Base-by-base conservation (phyloP, 1,140 invertebrate species). In the Philotrypesis tridentata region DNA sequence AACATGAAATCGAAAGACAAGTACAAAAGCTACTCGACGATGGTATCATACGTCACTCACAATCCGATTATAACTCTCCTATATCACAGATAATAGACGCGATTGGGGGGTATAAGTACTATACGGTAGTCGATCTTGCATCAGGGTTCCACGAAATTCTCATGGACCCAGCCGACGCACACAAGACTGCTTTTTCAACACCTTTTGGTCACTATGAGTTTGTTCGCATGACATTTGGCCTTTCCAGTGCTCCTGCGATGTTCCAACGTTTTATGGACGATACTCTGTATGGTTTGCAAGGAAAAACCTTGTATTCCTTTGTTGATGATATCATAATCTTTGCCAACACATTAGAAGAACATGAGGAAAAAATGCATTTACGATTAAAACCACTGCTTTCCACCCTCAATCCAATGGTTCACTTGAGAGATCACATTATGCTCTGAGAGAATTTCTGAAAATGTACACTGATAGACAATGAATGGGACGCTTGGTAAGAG, bases 361-460 rank as follows among this genome's bases (percentile, higher is more conserved):
- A 37, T 37, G 33, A 37, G 33, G 33, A 37, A 9, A 37, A 37
- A 37, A 37, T 37, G 33, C 3, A 3, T 60, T 11, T n/a, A 4
- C 4, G 37, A 81, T 81, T 1, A 78, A 65, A 2, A 79, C 81
- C 0, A 84, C 78, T 0, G 77, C 83, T 0, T 84, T 82, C 33
- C 48, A 73, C 17, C 74, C 84, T 6, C 73, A 91, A 82, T 82
- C 85, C n/a, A n/a, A n/a, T n/a, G n/a, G n/a, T n/a, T n/a, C n/a
- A n/a, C n/a, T n/a, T n/a, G n/a, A n/a, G n/a, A n/a, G n/a, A n/a
- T n/a, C n/a, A n/a, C n/a, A n/a, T n/a, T n/a, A n/a, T n/a, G n/a
- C n/a, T n/a, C n/a, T n/a, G n/a, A n/a, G n/a, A n/a, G 84, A 87
- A 70, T 89, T 85, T 80, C 73, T 89, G 25, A 82, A 77, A 33